Evolutionary conservation across 2,888 invertebrate species (phyloP), one percentile per base, ranked within the genome.

Genomic region (Hypomecis punctinalis): DNA sequence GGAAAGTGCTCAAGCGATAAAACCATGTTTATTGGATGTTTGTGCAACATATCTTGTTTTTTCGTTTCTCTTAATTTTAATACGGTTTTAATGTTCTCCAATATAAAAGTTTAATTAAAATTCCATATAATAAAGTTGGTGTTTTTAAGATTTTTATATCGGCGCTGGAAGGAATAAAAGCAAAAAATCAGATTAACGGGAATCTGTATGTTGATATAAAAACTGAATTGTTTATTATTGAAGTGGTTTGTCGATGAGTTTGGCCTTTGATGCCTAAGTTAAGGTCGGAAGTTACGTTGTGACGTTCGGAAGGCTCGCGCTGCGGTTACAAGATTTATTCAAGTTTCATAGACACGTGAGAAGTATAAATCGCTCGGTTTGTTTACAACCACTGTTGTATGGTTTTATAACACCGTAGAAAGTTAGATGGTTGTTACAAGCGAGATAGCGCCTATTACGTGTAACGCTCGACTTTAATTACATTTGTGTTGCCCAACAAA

Each of bases 1-100:
- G 85, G 88, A 89, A 90, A 88, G 88, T 86, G 83, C 81, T 82
- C 78, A 72, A 76, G 80, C 81, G 81, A 81, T 82, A 82, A 82
- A 82, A 82, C 75, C 81, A 78, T 82, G 80, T 85, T 82, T 78
- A 82, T 77, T 81, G 76, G 76, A 73, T 80, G 79, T 85, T 84
- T 85, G 76, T 78, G 75, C 78, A 76, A 75, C 69, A 77, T 76
- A 75, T 78, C 76, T 76, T 77, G 75, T 76, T 77, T 62, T 61
- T 74, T 76, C 75, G 77, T 81, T 81, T 81, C 78, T 78, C 79
- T 79, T 79, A 77, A 80, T 78, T 81, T 81, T 74, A 80, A 81
- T 80, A 77, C 76, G 69, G 72, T 74, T 75, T 73, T 79, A 77
- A 77, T 71, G 70, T 69, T 71, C 72, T 66, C 70, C 66, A 70